Base-by-base conservation (phyloP, 2,888 invertebrate species). In the Itoplectis maculator region DNA sequence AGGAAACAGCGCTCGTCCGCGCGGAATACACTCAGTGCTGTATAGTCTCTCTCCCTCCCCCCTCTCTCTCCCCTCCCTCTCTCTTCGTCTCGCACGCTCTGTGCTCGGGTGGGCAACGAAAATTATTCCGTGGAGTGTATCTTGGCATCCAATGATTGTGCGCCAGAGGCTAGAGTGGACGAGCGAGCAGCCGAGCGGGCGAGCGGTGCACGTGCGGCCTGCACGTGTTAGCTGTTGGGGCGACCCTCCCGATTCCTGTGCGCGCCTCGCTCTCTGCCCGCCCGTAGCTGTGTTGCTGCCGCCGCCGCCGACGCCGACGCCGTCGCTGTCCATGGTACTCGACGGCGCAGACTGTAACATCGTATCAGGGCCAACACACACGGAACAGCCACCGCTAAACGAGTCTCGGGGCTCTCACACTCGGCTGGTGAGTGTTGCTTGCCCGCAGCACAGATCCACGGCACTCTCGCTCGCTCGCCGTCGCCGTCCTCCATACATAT, bases 141-240 rank as follows among this genome's bases (percentile, higher is more conserved):
- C 91, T 91, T 91, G 91, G 91, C 91, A 91, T 91, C 90, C 90
- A 89, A 91, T 91, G 91, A 92, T 91, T 91, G 91, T 89, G 87
- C 88, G 91, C 90, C 91, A 88, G 89, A 90, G 91, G 91, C 91
- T 89, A 88, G 89, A 91, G 91, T 89, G 90, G 91, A 89, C 89
- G 90, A 83, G 81, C 79, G 81, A 72, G 76, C 69, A 37, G 29
- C 47, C 78, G 73, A 76, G 78, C 49, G 61, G 18, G 65, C 85
- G 87, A 86, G 88, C 88, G 90, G 91, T 92, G 92, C 92, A 92
- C 92, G 92, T 92, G 92, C 92, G 91, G 88, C 87, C 89, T 91
- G 91, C 92, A 92, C 92, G 92, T 92, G 92, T 92, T 91, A 91
- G 90, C 91, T 89, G 90, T 84, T 90, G 90, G 90, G 87, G 88